Conservation (phyloP, 2,113 vertebrate species). For the Gymnarchus niloticus region DNA sequence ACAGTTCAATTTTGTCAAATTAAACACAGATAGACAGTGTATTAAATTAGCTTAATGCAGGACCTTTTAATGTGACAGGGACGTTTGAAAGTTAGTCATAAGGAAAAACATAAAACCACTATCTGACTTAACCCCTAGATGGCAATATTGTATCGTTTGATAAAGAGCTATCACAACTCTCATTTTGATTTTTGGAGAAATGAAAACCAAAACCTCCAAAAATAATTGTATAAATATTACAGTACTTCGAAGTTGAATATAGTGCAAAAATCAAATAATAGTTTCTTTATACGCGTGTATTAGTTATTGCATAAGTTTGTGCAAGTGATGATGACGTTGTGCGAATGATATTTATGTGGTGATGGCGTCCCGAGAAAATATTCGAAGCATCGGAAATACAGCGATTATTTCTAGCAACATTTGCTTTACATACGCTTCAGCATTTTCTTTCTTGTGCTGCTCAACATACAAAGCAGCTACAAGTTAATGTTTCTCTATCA, state of each 20-base stretch:
- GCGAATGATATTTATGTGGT: not conserved
- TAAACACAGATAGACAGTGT: not conserved
- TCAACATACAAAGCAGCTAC: not conserved
- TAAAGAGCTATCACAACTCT: not conserved
- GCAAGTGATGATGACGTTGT: not conserved
- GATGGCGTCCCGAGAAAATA: not conserved
- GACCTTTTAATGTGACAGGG: not conserved
- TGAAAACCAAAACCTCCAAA: slow-evolving; percentile 30
- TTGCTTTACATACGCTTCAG: not conserved
- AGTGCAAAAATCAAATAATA: not conserved
- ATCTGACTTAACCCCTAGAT: not conserved
- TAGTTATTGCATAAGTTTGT: not conserved
- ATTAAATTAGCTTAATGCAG: too few species aligned
- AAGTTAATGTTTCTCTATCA: not conserved
- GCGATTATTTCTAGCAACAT: not conserved
- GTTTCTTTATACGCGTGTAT: not conserved
- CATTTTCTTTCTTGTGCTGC: not conserved
- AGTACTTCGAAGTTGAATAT: too few species aligned
- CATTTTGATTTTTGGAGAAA: not conserved
- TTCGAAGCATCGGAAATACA: not conserved
- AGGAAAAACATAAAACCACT: not conserved
- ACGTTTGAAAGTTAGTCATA: not conserved
- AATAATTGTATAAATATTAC: slow-evolving; percentile 25
- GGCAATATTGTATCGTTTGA: slow-evolving; percentile 7
- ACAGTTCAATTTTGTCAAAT: not conserved